Evolutionary conservation across 2,888 invertebrate species (phyloP), one percentile per base, ranked within the genome.

Genomic region (Dinocampus coccinellae): DNA sequence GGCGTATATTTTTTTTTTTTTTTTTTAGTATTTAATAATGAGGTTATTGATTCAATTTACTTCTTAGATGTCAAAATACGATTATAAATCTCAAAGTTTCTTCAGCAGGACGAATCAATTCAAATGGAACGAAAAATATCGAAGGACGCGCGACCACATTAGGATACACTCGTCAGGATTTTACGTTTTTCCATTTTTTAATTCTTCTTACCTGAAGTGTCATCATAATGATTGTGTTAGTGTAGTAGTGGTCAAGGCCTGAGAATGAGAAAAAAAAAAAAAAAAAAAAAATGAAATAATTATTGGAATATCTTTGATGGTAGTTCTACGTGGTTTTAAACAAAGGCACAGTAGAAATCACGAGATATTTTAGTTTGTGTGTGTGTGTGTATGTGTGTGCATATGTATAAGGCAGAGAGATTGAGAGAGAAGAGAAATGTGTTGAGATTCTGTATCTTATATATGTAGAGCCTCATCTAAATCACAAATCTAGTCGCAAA

Each of bases 401-500:
- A 11, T 26, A n/a, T 58, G 16, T 11, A 36, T 6, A n/a, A 20
- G 47, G 16, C 16, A n/a, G n/a, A 47, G 4, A 47, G 16, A n/a
- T 16, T 7, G 47, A 16, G 16, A 47, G 16, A 47, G 47, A 47
- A 29, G 29, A 29, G 3, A 7, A 29, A 7, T 29, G 29, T 29
- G 29, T 29, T 29, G 29, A 29, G 29, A 29, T 29, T 29, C 7
- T 29, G 20, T 57, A 24, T 29, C 9, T n/a, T 55, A 1, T 24
- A 57, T 57, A 60, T 29, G n/a, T 29, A 16, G 57, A 70, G 52
- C 70, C 86, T 86, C 86, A 87, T 87, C 86, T 87, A 85, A 86
- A 86, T 87, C 85, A 84, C 86, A 85, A 87, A 87, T 87, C 85
- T 83, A 79, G 22, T 64, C 36, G 33, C 47, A 24, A 52, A 42